Evolutionary conservation across 1,140 invertebrate species (phyloP), one percentile per base, ranked within the genome.

Genomic region (Cyclargus thomasi): DNA sequence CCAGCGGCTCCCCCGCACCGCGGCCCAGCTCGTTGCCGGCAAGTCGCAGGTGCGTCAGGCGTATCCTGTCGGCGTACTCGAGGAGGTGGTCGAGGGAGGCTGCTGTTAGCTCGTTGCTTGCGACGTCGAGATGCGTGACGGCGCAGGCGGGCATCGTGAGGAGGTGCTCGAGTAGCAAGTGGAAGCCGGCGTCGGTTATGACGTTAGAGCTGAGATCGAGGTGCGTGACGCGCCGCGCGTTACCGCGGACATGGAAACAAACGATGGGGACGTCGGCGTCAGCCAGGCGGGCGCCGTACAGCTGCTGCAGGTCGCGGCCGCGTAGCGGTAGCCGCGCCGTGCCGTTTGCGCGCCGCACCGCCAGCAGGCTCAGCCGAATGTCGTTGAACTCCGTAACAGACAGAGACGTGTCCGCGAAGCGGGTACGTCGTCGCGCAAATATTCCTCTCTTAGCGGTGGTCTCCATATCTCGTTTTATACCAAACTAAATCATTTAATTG

Each of bases 151-250:
- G 76, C 74, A 88, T 88, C 2, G 88, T 63, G 1, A 90, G 75
- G 0, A 88, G 14, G 20, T 79, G 80, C 67, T 90, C 74, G 39
- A 94, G 64, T 1, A 94, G 68, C 71, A 86, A 87, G 23, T 81
- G 81, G 23, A 93, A 90, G 0, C 92, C 93, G 16, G 70, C 65
- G 69, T 92, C 87, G 0, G 87, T 90, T 10, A 94, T 91, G 65
- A 88, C 64, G 67, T 94, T 94, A 70, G 92, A 93, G 16, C 87
- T 79, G 17, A 94, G 79, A 71, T 92, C 91, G 1, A 94, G 4
- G 22, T 82, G 89, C 0, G 82, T 86, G 5, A 94, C 86, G 53
- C 83, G 73, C 62, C 89, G 79, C 2, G 85, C 78, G 70, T 88
- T 74, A 39, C 86, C 76, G 55, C 74, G 75, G 1, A 93, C 67